Evolutionary conservation across 2,113 vertebrate genomes (phyloP).

Genomic region (Strix uralensis): DNA sequence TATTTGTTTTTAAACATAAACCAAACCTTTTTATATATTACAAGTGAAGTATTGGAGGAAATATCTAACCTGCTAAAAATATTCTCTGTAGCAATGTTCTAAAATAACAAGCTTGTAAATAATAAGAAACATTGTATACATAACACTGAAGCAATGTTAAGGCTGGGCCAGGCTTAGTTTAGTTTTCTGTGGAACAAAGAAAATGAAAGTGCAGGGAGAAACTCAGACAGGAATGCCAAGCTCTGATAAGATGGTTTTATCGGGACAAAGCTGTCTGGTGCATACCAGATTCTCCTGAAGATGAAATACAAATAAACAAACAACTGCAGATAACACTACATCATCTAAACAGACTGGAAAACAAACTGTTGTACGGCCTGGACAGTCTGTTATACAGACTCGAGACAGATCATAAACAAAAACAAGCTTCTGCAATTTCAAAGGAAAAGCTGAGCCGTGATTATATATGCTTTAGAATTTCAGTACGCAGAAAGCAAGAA

Average conservation of each 20-base stretch:
- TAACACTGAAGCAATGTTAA: not conserved
- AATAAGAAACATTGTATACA: not conserved
- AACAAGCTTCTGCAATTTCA: constrained; percentile 26
- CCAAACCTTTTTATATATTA: not conserved
- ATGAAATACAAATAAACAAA: constrained; percentile 61
- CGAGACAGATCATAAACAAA: constrained; percentile 34
- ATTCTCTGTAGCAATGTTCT: not conserved
- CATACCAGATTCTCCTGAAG: constrained; percentile 45
- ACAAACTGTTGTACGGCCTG: constrained; percentile 45
- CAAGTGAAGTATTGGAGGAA: not conserved
- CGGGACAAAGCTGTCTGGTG: constrained; percentile 26
- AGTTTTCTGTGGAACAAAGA: not conserved
- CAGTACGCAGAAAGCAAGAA: not conserved
- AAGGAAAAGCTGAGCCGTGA: not conserved
- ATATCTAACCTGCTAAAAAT: not conserved
- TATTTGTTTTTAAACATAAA: not conserved
- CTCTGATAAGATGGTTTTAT: constrained; percentile 48
- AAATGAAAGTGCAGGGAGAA: not conserved
- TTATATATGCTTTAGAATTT: not conserved
- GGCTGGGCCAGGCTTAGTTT: not conserved
- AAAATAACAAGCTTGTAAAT: not conserved
- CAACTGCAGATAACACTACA: constrained; percentile 37
- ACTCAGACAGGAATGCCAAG: not conserved
- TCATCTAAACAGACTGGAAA: constrained; percentile 57
- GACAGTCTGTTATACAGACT: constrained; percentile 44